phyloP scores from a whole-genome alignment of 2,888 invertebrate species.

The Tubulanus polymorphus region DNA sequence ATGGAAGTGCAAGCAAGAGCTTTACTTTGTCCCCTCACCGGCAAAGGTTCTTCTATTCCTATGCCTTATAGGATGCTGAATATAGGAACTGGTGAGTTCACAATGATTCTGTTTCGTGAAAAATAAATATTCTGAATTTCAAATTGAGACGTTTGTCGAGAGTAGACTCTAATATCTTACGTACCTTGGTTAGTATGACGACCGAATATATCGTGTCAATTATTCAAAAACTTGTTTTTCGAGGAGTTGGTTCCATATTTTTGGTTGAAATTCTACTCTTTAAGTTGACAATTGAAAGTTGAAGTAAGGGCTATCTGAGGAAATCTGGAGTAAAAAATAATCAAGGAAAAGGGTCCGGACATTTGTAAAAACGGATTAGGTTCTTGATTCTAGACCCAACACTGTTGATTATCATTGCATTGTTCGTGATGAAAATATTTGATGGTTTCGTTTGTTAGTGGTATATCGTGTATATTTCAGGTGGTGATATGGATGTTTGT shows the following conservation, averaged over 20 bases:
- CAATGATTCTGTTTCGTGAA: background rate
- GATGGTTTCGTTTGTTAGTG: no score
- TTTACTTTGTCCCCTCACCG: conserved; percentile 63
- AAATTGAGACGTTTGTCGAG: no score
- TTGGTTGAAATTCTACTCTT: conserved; percentile 1
- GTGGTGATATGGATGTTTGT: conserved; percentile 56
- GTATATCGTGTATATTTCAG: conserved; percentile 39
- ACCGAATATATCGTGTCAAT: background rate
- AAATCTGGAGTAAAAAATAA: background rate
- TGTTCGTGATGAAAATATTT: no score
- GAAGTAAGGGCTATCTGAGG: no score
- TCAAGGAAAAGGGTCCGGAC: no score
- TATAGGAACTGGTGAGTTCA: conserved; percentile 64
- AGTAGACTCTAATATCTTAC: no score
- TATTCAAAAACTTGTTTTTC: background rate
- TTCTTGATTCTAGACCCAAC: no score
- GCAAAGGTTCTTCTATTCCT: conserved; percentile 58
- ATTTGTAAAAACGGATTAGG: no score
- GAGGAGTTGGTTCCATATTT: background rate
- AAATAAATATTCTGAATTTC: background rate
- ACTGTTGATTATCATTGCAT: no score
- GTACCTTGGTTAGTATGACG: background rate
- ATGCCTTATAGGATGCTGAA: conserved; percentile 69
- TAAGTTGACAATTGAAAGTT: background rate
- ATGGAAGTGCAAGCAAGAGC: conserved; percentile 59